A percentile compares a stretch with the other conserved stretches of the same genome.
Evolutionary conservation across 2,113 vertebrate species (phyloP).

Genomic region (Stictonetta naevosa): DNA sequence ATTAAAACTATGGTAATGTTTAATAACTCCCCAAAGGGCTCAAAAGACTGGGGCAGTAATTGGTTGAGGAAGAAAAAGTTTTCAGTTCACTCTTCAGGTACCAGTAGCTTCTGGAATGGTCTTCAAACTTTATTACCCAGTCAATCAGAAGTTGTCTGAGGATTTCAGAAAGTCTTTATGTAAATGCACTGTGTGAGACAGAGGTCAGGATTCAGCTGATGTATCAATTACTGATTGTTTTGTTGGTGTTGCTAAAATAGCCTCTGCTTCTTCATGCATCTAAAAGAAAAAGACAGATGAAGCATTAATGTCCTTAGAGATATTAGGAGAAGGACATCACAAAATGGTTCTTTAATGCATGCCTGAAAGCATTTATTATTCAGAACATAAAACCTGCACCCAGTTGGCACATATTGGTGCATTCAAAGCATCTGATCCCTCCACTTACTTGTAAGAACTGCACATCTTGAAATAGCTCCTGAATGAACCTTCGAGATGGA

Average conservation of each 20-base stretch:
- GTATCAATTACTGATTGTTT: conserved; percentile 80
- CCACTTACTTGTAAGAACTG: conserved; percentile 92
- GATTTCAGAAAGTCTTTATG: conserved; percentile 47
- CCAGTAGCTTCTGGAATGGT: conserved; percentile 62
- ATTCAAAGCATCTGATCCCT: background rate
- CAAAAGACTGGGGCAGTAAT: conserved; percentile 48
- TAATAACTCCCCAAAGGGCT: conserved; percentile 44
- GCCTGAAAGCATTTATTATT: background rate
- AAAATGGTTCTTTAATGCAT: background rate
- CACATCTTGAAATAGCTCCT: conserved; percentile 98
- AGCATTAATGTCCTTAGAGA: background rate
- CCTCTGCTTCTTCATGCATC: conserved; percentile 98
- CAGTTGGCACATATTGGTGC: background rate
- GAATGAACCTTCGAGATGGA: conserved; percentile 95
- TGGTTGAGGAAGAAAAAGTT: conserved; percentile 54
- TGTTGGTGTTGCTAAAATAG: conserved; percentile 84
- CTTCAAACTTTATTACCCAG: conserved; percentile 64
- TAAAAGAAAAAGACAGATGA: conserved; percentile 39
- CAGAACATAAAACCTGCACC: background rate
- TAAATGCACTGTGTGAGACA: background rate
- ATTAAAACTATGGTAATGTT: conserved; percentile 68
- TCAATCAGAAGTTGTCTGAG: conserved; percentile 45
- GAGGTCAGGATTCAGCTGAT: conserved; percentile 87
- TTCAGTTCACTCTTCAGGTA: conserved; percentile 73
- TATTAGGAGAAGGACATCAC: background rate